These are phyloP conservation scores for Diabrotica balteata DNA, from an alignment of 2,888 invertebrate species.

Conservation along the genomic window DNA sequence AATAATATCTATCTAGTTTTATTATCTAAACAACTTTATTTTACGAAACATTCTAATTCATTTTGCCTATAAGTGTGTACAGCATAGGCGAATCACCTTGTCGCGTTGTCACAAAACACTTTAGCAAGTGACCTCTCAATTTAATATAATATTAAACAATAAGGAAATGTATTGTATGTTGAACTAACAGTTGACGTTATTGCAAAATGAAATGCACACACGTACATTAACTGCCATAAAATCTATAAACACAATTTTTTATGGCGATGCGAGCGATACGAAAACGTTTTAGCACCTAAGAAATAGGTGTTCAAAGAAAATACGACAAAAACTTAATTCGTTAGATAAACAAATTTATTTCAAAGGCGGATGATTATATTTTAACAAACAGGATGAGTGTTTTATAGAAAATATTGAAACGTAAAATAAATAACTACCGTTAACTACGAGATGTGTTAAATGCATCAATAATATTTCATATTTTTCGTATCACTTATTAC, in stretches of 20 bases:
- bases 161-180: conserved; percentile 27
- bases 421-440: no score
- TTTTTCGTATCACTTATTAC: no score
- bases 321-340: conserved; percentile 32
- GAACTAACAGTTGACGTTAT: conserved; percentile 33
- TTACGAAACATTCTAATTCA: no score
- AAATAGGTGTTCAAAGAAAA: conserved; percentile 35
- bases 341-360: conserved; percentile 29
- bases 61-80: no score
- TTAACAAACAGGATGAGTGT: no score
- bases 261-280: conserved; percentile 36
- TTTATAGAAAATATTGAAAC: no score
- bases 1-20: no score
- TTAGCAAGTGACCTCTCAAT: conserved; percentile 1
- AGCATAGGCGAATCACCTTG: no score
- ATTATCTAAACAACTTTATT: no score
- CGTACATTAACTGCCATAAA: conserved; percentile 44
- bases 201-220: conserved; percentile 40
- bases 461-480: no score
- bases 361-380: neutral
- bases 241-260: conserved; percentile 41
- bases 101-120: neutral
- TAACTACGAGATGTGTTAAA: no score
- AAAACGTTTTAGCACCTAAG: conserved; percentile 48
- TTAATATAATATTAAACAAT: conserved; percentile 17